These are phyloP conservation scores for Hypocryptadius cinnamomeus DNA, from an alignment of 2,113 vertebrate genomes.

Conservation along the genomic window DNA sequence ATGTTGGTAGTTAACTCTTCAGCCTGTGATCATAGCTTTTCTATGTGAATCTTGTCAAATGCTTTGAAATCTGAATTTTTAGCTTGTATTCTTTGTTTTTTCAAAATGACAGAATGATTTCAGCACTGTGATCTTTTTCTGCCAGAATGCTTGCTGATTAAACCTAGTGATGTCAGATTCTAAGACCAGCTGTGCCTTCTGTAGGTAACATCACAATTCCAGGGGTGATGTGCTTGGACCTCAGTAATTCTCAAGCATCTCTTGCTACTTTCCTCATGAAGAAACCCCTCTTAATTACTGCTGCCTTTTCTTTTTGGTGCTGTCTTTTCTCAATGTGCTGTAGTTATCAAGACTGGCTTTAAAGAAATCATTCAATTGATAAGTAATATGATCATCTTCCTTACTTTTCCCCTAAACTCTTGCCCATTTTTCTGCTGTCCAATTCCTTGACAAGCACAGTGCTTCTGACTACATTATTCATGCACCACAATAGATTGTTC, in stretches of 20 bases:
- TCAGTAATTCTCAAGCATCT: background rate
- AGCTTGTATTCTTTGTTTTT: background rate
- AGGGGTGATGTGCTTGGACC: background rate
- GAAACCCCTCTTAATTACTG: background rate
- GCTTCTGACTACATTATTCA: background rate
- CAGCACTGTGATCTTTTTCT: background rate
- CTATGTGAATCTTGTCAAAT: background rate
- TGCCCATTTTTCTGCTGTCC: background rate
- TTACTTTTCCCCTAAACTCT: background rate
- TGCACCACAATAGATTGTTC: background rate
- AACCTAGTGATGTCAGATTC: background rate
- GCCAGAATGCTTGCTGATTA: background rate
- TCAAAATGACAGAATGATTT: background rate
- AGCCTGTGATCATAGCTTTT: background rate
- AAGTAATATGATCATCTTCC: background rate
- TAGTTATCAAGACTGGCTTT: background rate
- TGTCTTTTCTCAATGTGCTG: background rate
- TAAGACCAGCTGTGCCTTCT: background rate
- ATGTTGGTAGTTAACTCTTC: background rate
- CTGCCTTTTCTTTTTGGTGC: background rate
- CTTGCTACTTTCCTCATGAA: background rate
- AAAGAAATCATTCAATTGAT: background rate
- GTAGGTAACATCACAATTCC: background rate
- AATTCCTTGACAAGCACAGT: background rate
- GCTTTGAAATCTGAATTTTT: background rate